Percentiles rank a stretch among this genome's conserved stretches.
Evolutionary conservation across 2,797 vertebrate species (phyloP).

Genomic region (Holocentrus rufus): DNA sequence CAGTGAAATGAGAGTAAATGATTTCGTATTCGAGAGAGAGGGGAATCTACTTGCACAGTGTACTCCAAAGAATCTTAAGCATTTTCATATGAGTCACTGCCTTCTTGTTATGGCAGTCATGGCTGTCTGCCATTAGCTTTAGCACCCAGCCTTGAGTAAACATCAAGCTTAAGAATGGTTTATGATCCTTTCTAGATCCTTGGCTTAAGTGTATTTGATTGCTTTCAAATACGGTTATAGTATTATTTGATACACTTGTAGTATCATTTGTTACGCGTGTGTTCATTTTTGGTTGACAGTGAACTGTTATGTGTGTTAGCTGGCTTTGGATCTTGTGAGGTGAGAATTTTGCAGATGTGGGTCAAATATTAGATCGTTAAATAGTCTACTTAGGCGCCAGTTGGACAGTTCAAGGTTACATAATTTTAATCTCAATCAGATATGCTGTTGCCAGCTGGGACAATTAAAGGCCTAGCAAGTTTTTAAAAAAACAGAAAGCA

Average conservation of each 20-base stretch:
- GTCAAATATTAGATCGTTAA: too few species aligned
- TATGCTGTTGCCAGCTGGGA: too few species aligned
- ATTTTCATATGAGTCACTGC: conserved; percentile 38
- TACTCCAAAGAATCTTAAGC: conserved; percentile 13
- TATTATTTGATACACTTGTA: too few species aligned
- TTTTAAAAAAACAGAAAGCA: background rate
- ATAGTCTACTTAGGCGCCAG: background rate
- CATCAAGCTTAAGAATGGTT: background rate
- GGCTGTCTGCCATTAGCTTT: conserved; percentile 4
- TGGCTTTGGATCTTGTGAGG: too few species aligned
- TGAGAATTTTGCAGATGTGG: background rate
- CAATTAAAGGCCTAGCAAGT: too few species aligned
- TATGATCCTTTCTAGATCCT: background rate
- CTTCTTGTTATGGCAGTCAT: background rate
- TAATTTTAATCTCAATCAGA: too few species aligned
- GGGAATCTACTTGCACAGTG: background rate
- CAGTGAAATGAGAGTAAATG: conserved; percentile 8
- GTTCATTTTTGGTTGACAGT: background rate
- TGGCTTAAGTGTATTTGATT: background rate
- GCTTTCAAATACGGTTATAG: too few species aligned
- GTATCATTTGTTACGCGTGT: background rate
- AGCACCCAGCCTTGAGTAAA: conserved; percentile 45
- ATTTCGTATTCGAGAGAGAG: conserved; percentile 14
- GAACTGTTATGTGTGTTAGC: background rate
- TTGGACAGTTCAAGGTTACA: background rate